Percentiles rank a stretch among this genome's conserved stretches.
phyloP scores from a whole-genome alignment of 2,797 vertebrate species.

The Yasuhikotakia modesta region DNA sequence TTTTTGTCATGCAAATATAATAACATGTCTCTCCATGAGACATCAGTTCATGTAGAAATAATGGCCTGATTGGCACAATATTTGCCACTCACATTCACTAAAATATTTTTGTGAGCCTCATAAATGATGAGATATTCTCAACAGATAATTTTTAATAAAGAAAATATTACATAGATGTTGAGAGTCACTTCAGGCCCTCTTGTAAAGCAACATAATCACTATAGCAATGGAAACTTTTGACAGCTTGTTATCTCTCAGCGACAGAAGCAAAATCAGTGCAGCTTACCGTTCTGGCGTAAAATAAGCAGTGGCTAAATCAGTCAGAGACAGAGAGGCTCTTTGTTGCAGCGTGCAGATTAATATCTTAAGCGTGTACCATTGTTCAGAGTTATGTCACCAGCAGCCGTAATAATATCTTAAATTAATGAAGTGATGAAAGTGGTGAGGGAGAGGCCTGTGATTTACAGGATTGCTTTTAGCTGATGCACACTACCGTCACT shows the following conservation, averaged over 20 bases:
- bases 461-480: slow-evolving; percentile 89
- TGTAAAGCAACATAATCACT: slow-evolving; percentile 38
- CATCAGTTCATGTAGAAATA: neutral
- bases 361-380: slow-evolving; percentile 85
- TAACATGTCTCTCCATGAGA: neutral
- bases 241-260: slow-evolving; percentile 58
- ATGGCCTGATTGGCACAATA: neutral
- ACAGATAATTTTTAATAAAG: neutral
- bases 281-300: slow-evolving; percentile 56
- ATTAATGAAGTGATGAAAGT: slow-evolving; percentile 92
- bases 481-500: slow-evolving; percentile 85
- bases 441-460: slow-evolving; percentile 82
- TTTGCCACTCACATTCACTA: neutral
- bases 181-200: slow-evolving; percentile 1
- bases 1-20: neutral
- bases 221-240: slow-evolving; percentile 51
- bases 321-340: slow-evolving; percentile 54
- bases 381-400: slow-evolving; percentile 90
- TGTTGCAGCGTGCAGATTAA: slow-evolving; percentile 60
- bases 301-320: slow-evolving; percentile 54
- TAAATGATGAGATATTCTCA: neutral
- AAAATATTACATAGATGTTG: slow-evolving; percentile 3
- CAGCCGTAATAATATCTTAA: slow-evolving; percentile 91
- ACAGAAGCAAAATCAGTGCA: slow-evolving; percentile 44
- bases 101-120: neutral